Conservation (phyloP, 64 coral and sea anemone genomes). For the Cladopsammia gracilis region DNA sequence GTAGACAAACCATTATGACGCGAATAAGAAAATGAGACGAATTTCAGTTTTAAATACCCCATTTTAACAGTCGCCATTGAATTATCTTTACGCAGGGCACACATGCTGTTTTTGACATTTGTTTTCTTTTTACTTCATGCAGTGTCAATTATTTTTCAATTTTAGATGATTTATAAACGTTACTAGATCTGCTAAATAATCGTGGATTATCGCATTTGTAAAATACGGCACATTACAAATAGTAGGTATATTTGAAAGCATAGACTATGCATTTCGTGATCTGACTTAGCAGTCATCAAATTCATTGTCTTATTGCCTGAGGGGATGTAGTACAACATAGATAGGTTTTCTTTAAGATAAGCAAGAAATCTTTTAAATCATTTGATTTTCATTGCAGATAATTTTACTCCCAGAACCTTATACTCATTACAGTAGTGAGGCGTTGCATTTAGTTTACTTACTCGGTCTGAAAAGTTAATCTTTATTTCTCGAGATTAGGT, state of each 20-base stretch:
- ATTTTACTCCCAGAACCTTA: background rate
- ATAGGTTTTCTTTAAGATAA: constrained; percentile 1
- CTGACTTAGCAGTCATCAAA: background rate
- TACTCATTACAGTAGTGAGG: too few species aligned
- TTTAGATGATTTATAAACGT: constrained; percentile 28
- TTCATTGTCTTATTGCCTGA: background rate
- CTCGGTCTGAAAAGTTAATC: background rate
- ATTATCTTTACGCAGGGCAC: background rate
- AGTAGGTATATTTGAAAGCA: background rate
- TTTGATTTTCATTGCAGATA: background rate
- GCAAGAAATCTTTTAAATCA: background rate
- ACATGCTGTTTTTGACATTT: background rate
- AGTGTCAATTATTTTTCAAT: constrained; percentile 47
- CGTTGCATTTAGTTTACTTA: background rate
- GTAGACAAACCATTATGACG: too few species aligned
- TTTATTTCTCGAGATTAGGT: background rate
- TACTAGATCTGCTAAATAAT: constrained; percentile 25
- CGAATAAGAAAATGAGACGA: too few species aligned
- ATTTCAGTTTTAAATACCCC: background rate
- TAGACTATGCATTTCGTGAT: background rate
- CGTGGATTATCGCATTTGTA: background rate
- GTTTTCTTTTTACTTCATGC: constrained; percentile 37
- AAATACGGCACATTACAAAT: background rate
- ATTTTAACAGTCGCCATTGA: background rate
- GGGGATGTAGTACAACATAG: background rate